phyloP scores from a whole-genome alignment of 2,113 vertebrate genomes.

The Megaceryle torquata region DNA sequence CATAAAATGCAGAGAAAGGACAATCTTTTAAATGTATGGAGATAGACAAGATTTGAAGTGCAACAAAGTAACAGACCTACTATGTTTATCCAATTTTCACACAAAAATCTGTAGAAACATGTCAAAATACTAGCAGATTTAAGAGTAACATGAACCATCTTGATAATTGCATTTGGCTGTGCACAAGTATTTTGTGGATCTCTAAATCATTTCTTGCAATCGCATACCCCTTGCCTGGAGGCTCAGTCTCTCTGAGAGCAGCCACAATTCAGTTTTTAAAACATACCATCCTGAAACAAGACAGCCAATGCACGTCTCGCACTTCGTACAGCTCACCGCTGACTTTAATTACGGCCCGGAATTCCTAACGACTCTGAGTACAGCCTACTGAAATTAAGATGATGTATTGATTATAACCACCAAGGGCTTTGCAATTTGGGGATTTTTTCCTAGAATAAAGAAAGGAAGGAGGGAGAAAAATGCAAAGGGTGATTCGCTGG shows the following conservation, averaged over 20 bases:
- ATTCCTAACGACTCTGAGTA: not conserved
- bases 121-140: constrained; percentile 4
- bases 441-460: not conserved
- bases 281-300: not conserved
- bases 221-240: not conserved
- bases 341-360: not conserved
- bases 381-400: not conserved
- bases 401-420: not conserved
- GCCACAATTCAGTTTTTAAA: not conserved
- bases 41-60: not conserved
- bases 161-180: not conserved
- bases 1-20: not conserved
- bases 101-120: not conserved
- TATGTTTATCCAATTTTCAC: not conserved
- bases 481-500: not conserved
- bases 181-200: not conserved
- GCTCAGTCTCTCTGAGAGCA: not conserved
- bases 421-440: not conserved
- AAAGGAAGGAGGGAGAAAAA: not conserved
- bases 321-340: not conserved
- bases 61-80: not conserved
- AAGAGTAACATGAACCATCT: not conserved
- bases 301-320: not conserved
- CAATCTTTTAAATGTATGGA: not conserved
- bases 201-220: not conserved